Evolutionary conservation across 2,797 vertebrate genomes (phyloP).

Genomic region (Podargus strigoides): DNA sequence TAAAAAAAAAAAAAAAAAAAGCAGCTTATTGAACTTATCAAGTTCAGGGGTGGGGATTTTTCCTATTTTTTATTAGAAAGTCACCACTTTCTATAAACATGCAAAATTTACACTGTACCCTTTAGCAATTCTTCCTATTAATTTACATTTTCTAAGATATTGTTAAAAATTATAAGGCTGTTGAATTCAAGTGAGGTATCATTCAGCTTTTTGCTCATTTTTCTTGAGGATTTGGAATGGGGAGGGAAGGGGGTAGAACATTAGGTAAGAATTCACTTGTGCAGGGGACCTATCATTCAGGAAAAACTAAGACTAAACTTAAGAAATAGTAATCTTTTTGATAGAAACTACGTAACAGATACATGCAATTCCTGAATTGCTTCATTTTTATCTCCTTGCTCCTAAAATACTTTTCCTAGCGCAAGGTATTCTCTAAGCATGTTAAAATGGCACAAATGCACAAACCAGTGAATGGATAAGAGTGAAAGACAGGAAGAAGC

Average conservation of each 20-base stretch:
- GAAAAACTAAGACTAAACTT: neutral
- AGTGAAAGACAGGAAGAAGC: neutral
- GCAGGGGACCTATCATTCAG: neutral
- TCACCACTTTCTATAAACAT: neutral
- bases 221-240: neutral
- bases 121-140: neutral
- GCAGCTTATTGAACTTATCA: neutral
- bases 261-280: neutral
- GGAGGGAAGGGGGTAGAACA: neutral
- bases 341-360: neutral
- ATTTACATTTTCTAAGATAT: neutral
- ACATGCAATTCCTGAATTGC: neutral
- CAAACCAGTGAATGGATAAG: neutral
- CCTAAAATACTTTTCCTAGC: neutral
- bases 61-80: neutral
- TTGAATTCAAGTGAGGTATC: neutral
- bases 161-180: neutral
- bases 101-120: neutral
- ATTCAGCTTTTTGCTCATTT: neutral
- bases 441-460: neutral
- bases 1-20: neutral
- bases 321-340: neutral
- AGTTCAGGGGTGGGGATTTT: neutral
- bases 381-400: neutral
- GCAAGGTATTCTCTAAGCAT: neutral